Evolutionary conservation across 2,888 invertebrate genomes (phyloP).

Genomic region (Tupiocoris notatus): DNA sequence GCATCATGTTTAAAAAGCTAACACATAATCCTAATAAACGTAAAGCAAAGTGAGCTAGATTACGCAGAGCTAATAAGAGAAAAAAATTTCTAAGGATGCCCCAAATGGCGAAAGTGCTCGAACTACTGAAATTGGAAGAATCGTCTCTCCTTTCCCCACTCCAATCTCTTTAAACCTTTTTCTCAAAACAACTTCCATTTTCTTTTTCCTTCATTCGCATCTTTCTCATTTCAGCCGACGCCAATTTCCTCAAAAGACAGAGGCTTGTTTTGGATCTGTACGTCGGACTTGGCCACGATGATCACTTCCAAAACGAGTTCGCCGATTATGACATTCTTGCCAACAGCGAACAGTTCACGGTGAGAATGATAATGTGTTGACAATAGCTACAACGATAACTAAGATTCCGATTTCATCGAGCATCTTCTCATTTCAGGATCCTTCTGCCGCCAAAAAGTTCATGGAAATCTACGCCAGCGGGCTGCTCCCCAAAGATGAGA

Average conservation of each 20-base stretch:
- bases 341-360: slow-evolving; percentile 40
- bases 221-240: slow-evolving; percentile 36
- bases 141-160: no score
- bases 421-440: slow-evolving; percentile 55
- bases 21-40: no score
- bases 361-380: slow-evolving; percentile 10
- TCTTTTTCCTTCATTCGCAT: no score
- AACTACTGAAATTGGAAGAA: no score
- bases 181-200: no score
- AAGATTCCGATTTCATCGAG: neutral
- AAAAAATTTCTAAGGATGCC: no score
- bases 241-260: slow-evolving; percentile 41
- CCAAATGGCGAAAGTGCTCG: no score
- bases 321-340: slow-evolving; percentile 40
- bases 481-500: slow-evolving; percentile 59
- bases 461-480: slow-evolving; percentile 59
- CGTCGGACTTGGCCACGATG: slow-evolving; percentile 41
- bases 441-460: slow-evolving; percentile 61
- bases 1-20: no score
- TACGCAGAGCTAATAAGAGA: no score
- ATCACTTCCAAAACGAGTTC: slow-evolving; percentile 37
- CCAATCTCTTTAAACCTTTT: no score
- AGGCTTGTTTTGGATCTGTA: slow-evolving; percentile 43
- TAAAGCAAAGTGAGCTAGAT: no score
- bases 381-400: no score